A percentile compares a stretch with the other conserved stretches of the same genome.
Evolutionary conservation across 2,888 invertebrate genomes (phyloP).

Genomic region (Melipona beecheii): DNA sequence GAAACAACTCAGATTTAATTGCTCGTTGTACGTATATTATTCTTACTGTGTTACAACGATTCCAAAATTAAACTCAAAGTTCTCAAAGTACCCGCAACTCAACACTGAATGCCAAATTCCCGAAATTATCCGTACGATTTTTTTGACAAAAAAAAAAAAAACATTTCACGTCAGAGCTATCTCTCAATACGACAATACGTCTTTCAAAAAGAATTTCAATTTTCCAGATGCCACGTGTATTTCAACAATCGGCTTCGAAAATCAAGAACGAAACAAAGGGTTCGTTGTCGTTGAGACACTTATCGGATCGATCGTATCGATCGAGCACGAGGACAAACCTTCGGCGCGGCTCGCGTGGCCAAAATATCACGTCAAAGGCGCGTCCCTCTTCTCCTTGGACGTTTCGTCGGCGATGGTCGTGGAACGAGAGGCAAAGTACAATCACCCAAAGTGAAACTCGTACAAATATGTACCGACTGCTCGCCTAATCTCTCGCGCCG

Average conservation of each 20-base stretch:
- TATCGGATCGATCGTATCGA: conserved; percentile 21
- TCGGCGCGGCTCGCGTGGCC: conserved; percentile 17
- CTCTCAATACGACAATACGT: too few species aligned
- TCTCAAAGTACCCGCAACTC: too few species aligned
- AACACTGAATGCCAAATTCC: neutral
- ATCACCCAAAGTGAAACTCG: conserved; percentile 76
- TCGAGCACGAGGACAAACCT: conserved; percentile 19
- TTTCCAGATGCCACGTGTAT: neutral
- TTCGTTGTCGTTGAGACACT: neutral
- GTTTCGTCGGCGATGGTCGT: conserved; percentile 60
- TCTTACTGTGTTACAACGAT: too few species aligned
- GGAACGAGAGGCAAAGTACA: conserved; percentile 50
- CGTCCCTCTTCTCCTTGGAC: conserved; percentile 48
- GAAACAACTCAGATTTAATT: too few species aligned
- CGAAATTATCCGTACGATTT: neutral
- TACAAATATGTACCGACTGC: conserved; percentile 77
- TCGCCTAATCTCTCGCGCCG: conserved; percentile 74
- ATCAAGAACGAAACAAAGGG: neutral
- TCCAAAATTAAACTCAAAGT: too few species aligned
- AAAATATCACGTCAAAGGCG: conserved; percentile 41
- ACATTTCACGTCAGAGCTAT: too few species aligned
- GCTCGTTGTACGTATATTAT: too few species aligned
- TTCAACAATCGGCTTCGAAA: neutral
- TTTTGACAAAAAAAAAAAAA: neutral
- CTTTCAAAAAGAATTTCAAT: too few species aligned